Evolutionary conservation across 2,888 invertebrate species (phyloP).

Genomic region (Hedychridium roseum): DNA sequence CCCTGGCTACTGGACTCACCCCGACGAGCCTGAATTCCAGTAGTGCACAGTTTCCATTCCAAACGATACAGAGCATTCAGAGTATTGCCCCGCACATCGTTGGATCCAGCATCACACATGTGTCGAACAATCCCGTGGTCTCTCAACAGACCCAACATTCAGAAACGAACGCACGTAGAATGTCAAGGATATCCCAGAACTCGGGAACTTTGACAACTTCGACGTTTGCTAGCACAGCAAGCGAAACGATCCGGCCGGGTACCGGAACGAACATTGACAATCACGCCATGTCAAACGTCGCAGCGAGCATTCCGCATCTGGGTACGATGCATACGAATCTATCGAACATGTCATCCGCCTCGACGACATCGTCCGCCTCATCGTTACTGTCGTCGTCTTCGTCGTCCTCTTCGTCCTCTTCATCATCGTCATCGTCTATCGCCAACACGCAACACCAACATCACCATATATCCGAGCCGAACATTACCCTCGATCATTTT

Average conservation of each 20-base stretch:
- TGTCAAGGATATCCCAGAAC: constrained; percentile 50
- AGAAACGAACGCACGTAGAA: constrained; percentile 46
- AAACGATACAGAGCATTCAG: constrained; percentile 60
- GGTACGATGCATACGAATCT: constrained; percentile 58
- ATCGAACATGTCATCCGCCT: constrained; percentile 50
- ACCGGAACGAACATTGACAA: constrained; percentile 50
- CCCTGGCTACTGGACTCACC: constrained; percentile 50
- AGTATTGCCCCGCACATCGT: constrained; percentile 60
- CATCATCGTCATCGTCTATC: no score
- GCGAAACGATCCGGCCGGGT: constrained; percentile 52
- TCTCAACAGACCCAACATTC: constrained; percentile 42
- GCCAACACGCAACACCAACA: no score
- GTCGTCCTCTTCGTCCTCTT: no score
- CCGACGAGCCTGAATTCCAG: constrained; percentile 51
- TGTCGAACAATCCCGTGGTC: constrained; percentile 46
- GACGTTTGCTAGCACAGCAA: constrained; percentile 57
- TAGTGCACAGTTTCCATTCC: constrained; percentile 57
- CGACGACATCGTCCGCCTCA: no score
- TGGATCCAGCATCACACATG: constrained; percentile 54
- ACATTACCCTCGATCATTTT: constrained; percentile 48
- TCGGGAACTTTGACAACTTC: constrained; percentile 47
- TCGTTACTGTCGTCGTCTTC: no score
- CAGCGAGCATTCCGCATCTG: constrained; percentile 52
- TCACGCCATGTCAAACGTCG: constrained; percentile 48
- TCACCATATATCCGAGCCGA: constrained; percentile 50